Evolutionary conservation across 1,140 invertebrate genomes (phyloP).

Genomic region (Plutomurus gul): DNA sequence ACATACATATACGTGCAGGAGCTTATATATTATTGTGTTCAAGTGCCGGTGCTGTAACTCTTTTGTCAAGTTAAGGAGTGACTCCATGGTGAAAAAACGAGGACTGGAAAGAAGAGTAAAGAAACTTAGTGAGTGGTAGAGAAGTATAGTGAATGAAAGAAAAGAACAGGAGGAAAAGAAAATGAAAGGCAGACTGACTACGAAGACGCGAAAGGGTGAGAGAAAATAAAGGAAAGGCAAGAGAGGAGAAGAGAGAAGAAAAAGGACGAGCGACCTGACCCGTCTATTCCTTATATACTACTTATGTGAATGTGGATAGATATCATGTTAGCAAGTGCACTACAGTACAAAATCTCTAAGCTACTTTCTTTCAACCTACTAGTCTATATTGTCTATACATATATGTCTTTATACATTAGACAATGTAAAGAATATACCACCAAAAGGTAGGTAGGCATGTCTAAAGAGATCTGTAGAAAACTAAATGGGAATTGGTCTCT

Average conservation of each 20-base stretch:
- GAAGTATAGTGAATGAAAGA: no score
- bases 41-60: not conserved
- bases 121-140: no score
- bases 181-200: constrained; percentile 2
- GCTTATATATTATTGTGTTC: constrained; percentile 21
- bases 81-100: not conserved
- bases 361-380: no score
- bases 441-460: not conserved
- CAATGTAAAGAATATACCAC: not conserved
- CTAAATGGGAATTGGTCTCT: constrained; percentile 28
- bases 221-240: constrained; percentile 6
- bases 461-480: constrained; percentile 27
- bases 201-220: not conserved
- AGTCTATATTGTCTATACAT: not conserved
- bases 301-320: not conserved
- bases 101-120: constrained; percentile 7
- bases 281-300: not conserved
- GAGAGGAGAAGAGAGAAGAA: not conserved
- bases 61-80: constrained; percentile 13
- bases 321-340: constrained; percentile 9
- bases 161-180: not conserved
- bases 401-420: not conserved
- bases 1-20: not conserved
- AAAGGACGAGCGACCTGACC: constrained; percentile 4
- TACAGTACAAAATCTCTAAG: not conserved